Conservation (phyloP, 2,888 invertebrate genomes). For the Geotrupes spiniger region DNA sequence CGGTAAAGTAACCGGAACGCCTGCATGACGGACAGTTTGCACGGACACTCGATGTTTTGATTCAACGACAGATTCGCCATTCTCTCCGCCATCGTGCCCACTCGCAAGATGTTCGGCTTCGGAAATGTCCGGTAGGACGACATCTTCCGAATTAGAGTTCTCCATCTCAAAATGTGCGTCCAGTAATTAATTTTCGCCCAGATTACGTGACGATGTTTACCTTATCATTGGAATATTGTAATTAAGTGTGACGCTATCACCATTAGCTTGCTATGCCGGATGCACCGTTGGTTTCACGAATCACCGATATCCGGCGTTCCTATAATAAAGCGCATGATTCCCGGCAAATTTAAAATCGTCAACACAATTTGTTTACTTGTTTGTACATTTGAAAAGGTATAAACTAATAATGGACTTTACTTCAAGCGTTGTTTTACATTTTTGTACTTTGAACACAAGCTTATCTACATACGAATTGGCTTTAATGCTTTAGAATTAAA, state of each 20-base stretch:
- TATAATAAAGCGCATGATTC: conserved; percentile 35
- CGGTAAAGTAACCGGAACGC: conserved; percentile 67
- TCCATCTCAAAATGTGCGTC: conserved; percentile 45
- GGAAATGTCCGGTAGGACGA: conserved; percentile 70
- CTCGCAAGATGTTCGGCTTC: conserved; percentile 65
- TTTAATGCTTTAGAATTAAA: too few relatives aligned
- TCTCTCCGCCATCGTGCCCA: conserved; percentile 60
- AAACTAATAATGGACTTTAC: too few relatives aligned
- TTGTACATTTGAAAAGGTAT: too few relatives aligned
- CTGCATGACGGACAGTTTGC: conserved; percentile 47
- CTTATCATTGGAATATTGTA: conserved; percentile 12
- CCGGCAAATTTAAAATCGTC: conserved; percentile 38
- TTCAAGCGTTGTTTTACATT: too few relatives aligned
- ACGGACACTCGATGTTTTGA: conserved; percentile 44
- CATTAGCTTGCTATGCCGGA: conserved; percentile 38
- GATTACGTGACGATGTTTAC: conserved; percentile 8
- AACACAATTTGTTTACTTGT: too few relatives aligned
- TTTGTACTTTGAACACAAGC: too few relatives aligned
- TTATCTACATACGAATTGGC: too few relatives aligned
- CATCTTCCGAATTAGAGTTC: conserved; percentile 59
- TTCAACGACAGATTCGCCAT: conserved; percentile 50
- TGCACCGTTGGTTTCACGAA: conserved; percentile 37
- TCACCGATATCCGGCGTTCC: conserved; percentile 42
- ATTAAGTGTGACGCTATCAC: conserved; percentile 33
- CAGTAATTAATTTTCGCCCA: conserved; percentile 14